These are phyloP conservation scores for Babyrousa celebensis DNA, from an alignment of 2,797 vertebrate species.

Conservation along the genomic window DNA sequence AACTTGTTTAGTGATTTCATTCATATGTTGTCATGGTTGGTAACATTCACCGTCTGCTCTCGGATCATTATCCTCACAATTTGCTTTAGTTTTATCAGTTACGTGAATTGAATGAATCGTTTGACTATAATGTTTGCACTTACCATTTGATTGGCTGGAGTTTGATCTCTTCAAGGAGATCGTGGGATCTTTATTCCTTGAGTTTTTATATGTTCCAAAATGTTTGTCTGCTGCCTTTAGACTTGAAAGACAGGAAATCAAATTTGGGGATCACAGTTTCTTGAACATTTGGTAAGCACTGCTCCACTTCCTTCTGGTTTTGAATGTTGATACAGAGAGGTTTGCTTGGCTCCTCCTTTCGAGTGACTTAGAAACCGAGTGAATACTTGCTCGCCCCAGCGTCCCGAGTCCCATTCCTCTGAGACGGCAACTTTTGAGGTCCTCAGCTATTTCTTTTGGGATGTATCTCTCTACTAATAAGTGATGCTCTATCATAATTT, in stretches of 20 bases:
- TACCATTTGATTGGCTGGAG: constrained; percentile 7
- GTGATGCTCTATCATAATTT: background rate
- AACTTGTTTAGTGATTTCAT: constrained; percentile 21
- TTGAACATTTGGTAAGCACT: background rate
- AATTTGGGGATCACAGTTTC: background rate
- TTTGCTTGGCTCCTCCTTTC: background rate
- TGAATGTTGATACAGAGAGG: background rate
- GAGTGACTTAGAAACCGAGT: background rate
- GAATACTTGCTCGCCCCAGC: background rate
- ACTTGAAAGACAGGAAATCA: constrained; percentile 33
- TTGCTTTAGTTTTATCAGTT: background rate
- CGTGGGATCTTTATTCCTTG: background rate
- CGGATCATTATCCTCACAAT: background rate
- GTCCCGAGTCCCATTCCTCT: background rate
- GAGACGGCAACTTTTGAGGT: background rate
- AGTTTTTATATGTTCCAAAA: constrained; percentile 18
- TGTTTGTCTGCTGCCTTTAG: background rate
- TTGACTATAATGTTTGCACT: background rate
- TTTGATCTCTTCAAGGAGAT: background rate
- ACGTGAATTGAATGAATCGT: background rate
- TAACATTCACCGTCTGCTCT: background rate
- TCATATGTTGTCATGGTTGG: constrained; percentile 26
- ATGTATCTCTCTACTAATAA: background rate
- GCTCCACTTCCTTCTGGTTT: background rate
- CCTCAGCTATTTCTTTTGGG: background rate